Evolutionary conservation across 2,113 vertebrate genomes (phyloP), one percentile per base, ranked within the genome.

Genomic region (Melanerpes formicivorus): DNA sequence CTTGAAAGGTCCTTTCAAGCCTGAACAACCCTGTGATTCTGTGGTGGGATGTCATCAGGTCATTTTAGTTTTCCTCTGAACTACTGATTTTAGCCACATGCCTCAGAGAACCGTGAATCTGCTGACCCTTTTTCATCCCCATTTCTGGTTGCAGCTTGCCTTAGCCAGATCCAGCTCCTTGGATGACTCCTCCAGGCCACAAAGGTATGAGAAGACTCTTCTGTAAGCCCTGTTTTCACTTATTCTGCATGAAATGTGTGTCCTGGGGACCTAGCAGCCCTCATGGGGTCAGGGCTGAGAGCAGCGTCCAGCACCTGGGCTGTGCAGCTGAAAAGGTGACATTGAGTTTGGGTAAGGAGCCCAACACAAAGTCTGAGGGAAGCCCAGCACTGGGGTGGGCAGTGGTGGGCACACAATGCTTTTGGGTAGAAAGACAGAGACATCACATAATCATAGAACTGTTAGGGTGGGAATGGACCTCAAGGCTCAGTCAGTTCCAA

Each of bases 81-180:
- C 29, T 16, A 26, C 40, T 77, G 40, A 2, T 50, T 86, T 88
- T 77, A 32, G 25, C 64, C 1, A 0, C 2, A 7, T 29, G 6
- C 30, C 60, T 42, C 23, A 4, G 29, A 63, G 46, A 65, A 19
- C 37, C 25, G 1, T 25, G 27, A n/a, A 26, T 59, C 21, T 27
- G 21, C 66, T 83, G 82, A 89, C 14, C 25, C 40, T 26, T 71
- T 55, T 48, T 27, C 34, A 22, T 32, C 79, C 64, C 65, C 6
- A 2, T 78, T 84, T 71, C 76, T 96, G 27, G 80, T 96, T 96
- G 77, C 93, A 98, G 98, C 93, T 96, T 73, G 25, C 96, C 85
- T 95, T 98, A 73, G 62, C 91, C 70, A 97, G 97, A 94, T 98
- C 97, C 87, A 98, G 95, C 89, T 98, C 98, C 86, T 88, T 76